Evolutionary conservation across 2,797 vertebrate species (phyloP).

Genomic region (Myripristis jacobus): DNA sequence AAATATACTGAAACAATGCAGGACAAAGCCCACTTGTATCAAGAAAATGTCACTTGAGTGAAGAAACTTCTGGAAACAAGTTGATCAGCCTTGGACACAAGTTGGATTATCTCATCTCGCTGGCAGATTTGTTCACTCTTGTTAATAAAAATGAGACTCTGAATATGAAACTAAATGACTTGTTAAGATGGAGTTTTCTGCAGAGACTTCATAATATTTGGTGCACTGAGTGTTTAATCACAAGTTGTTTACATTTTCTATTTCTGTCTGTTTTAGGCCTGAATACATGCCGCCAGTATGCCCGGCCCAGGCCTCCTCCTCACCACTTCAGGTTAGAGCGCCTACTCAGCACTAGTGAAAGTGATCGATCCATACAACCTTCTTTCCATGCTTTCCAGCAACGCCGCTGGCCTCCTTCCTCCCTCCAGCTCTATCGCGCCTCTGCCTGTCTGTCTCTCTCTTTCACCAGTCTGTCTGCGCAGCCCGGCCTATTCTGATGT

Average conservation of each 20-base stretch:
- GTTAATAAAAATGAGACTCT: too few relatives aligned
- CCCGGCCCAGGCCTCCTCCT: not conserved
- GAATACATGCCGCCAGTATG: not conserved
- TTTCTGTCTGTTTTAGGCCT: not conserved
- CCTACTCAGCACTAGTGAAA: conserved; percentile 7
- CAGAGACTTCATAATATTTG: too few relatives aligned
- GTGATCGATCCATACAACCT: conserved; percentile 30
- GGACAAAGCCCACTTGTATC: too few relatives aligned
- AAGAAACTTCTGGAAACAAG: too few relatives aligned
- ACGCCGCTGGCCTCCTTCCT: not conserved
- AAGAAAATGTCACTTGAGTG: too few relatives aligned
- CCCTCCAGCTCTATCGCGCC: conserved; percentile 27
- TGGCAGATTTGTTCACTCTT: too few relatives aligned
- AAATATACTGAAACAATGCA: too few relatives aligned
- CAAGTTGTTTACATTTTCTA: not conserved
- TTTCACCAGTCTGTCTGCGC: conserved; percentile 60
- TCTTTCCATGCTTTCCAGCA: conserved; percentile 4
- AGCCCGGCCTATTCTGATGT: conserved; percentile 62
- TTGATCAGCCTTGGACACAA: too few relatives aligned
- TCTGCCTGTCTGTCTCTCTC: conserved; percentile 25
- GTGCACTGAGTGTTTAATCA: not conserved
- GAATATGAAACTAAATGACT: too few relatives aligned
- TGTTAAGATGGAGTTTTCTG: too few relatives aligned
- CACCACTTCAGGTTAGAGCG: conserved; percentile 3
- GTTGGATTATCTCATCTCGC: too few relatives aligned